Conservation (phyloP, 2,113 vertebrate genomes). For the Corythornis cristatus region DNA sequence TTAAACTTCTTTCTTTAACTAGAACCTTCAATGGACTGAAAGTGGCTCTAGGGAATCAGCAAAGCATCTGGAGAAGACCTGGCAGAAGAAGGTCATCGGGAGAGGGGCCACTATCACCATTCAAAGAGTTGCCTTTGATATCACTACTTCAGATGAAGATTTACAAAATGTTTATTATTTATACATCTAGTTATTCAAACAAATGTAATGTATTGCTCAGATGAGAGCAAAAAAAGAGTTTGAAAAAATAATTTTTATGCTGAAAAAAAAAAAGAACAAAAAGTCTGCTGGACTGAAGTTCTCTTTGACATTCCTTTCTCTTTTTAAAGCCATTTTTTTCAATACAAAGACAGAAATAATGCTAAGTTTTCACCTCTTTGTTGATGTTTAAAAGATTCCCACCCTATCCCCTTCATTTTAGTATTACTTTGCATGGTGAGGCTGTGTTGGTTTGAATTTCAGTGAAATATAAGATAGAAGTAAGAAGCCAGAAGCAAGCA, state of each 20-base stretch:
- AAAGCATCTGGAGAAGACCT: not conserved
- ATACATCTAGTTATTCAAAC: conserved; percentile 50
- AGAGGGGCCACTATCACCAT: not conserved
- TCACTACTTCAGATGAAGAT: conserved; percentile 2
- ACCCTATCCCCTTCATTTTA: not conserved
- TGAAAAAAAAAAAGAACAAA: not conserved
- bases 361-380: conserved; percentile 15
- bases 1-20: conserved; percentile 44
- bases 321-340: not conserved
- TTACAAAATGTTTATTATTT: conserved; percentile 65
- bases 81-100: not conserved
- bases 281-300: not conserved
- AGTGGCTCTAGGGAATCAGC: conserved; percentile 22
- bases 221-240: conserved; percentile 31
- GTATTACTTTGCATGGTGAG: conserved; percentile 10
- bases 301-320: not conserved
- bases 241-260: conserved; percentile 24
- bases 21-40: conserved; percentile 29
- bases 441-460: not conserved
- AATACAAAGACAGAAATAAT: conserved; percentile 9
- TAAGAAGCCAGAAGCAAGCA: not conserved
- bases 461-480: not conserved
- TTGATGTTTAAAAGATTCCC: not conserved
- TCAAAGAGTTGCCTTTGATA: conserved; percentile 19
- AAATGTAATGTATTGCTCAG: conserved; percentile 11